Conservation (phyloP, 2,113 vertebrate species). For the Chloebia gouldiae region DNA sequence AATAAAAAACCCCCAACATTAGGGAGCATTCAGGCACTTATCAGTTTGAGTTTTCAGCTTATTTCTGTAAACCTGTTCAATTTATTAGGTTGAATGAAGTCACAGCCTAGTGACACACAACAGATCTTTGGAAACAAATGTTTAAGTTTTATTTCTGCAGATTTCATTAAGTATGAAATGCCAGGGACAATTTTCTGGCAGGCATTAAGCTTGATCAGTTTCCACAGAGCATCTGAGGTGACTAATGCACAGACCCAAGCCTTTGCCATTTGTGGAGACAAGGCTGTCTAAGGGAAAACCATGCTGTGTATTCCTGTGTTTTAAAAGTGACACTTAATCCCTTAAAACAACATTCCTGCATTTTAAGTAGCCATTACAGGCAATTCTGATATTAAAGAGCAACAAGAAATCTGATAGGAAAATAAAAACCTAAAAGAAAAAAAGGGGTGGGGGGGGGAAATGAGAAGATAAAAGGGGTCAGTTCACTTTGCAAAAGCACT, state of each 20-base stretch:
- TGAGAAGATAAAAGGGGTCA: fast-evolving
- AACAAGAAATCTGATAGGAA: not conserved
- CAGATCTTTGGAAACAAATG: not conserved
- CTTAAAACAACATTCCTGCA: not conserved
- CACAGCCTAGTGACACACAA: not conserved
- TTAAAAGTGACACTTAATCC: slow-evolving; percentile 5
- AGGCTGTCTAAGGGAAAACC: not conserved
- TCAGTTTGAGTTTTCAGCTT: not conserved
- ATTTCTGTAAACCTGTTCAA: not conserved
- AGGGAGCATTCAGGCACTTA: not conserved
- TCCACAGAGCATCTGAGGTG: not conserved
- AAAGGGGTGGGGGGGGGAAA: fast-evolving
- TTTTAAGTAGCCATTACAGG: not conserved
- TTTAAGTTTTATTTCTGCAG: not conserved
- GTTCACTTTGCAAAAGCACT: not conserved
- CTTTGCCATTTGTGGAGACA: not conserved
- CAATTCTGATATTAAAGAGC: not conserved
- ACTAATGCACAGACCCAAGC: not conserved
- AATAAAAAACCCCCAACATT: fast-evolving
- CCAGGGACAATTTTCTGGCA: not conserved
- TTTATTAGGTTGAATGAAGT: not conserved
- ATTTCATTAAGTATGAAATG: not conserved
- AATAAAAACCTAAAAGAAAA: not conserved
- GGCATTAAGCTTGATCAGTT: not conserved
- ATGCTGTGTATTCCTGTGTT: not conserved